These are phyloP conservation scores for Acanthaster planci DNA, from an alignment of 35 echinoderm and acorn worm species.

Conservation along the genomic window DNA sequence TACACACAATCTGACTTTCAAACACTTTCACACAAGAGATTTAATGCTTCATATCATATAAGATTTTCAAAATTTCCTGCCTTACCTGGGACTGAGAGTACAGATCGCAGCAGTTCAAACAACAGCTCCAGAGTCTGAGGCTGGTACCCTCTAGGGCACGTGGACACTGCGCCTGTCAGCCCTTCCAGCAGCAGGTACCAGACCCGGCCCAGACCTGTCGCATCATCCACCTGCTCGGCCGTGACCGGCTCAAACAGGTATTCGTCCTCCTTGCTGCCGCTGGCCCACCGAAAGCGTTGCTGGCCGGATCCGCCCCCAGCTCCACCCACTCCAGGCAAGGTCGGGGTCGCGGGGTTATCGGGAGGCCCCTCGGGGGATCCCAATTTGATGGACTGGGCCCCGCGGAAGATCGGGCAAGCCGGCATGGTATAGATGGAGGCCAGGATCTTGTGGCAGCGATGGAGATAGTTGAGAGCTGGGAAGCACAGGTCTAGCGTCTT, in stretches of 20 bases:
- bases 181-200: conserved; percentile 96
- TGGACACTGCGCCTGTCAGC: conserved; percentile 79
- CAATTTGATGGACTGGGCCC: conserved; percentile 87
- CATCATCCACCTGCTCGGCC: conserved; percentile 90
- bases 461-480: conserved; percentile 94
- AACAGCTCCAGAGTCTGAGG: conserved; percentile 90
- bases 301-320: too few relatives aligned
- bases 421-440: conserved; percentile 97
- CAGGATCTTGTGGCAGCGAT: conserved; percentile 98
- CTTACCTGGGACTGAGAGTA: conserved; percentile 74
- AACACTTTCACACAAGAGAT: neutral
- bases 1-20: too few relatives aligned
- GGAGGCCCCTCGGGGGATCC: conserved; percentile 34
- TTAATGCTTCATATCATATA: neutral
- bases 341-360: conserved; percentile 20
- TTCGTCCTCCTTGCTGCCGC: conserved; percentile 9
- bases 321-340: neutral
- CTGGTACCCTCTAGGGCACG: conserved; percentile 81
- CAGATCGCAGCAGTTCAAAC: conserved; percentile 82
- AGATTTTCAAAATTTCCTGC: neutral
- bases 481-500: conserved; percentile 90
- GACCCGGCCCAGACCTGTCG: conserved; percentile 82
- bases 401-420: conserved; percentile 78
- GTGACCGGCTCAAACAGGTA: conserved; percentile 71
- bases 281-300: neutral